Evolutionary conservation across 2,888 invertebrate genomes (phyloP).

Genomic region (Helicoverpa assulta): DNA sequence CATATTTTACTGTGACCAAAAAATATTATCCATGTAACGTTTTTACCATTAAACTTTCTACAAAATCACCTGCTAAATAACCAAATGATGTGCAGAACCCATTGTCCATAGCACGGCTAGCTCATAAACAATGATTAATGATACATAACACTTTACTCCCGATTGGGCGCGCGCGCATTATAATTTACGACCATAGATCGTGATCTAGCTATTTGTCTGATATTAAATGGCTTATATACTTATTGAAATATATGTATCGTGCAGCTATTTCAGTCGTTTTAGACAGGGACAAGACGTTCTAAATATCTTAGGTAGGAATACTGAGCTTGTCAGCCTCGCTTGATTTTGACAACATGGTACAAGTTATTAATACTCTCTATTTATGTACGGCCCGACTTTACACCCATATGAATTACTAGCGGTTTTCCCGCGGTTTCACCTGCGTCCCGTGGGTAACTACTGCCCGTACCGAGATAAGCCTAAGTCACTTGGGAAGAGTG

Average conservation of each 20-base stretch:
- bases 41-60: conserved; percentile 39
- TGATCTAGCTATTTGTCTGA: conserved; percentile 73
- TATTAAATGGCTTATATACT: conserved; percentile 25
- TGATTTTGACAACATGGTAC: no score
- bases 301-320: conserved; percentile 43
- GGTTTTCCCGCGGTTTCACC: no score
- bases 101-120: conserved; percentile 56
- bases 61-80: conserved; percentile 25
- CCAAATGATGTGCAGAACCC: conserved; percentile 26
- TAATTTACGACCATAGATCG: conserved; percentile 69
- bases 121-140: conserved; percentile 65
- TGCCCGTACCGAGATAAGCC: no score
- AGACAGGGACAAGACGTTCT: conserved; percentile 56
- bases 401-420: no score
- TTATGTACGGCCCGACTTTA: no score
- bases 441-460: no score
- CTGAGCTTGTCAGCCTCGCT: not conserved
- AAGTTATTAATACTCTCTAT: not conserved
- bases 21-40: not conserved
- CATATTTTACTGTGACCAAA: not conserved
- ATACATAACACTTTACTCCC: conserved; percentile 59
- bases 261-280: not conserved
- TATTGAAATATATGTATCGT: not conserved
- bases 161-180: conserved; percentile 59
- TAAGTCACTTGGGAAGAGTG: no score